Percentiles rank a stretch among this genome's conserved stretches.
Conservation (phyloP, 2,797 vertebrate species). For the Halcyon chelicuti region DNA sequence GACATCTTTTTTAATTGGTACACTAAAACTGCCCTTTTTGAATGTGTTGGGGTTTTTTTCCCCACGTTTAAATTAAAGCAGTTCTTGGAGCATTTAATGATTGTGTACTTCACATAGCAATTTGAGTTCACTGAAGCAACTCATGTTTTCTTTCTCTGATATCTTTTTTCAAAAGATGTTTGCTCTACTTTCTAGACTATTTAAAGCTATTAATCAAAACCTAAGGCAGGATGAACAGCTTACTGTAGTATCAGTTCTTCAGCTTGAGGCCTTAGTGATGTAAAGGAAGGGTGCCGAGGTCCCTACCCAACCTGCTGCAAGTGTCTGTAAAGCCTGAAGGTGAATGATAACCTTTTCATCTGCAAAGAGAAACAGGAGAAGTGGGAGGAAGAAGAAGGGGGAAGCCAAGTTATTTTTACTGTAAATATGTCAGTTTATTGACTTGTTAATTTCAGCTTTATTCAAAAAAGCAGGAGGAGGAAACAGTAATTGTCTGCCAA, state of each 20-base stretch:
- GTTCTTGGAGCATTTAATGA: conserved; percentile 59
- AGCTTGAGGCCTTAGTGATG: not conserved
- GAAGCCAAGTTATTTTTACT: conserved; percentile 52
- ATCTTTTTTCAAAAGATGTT: conserved; percentile 13
- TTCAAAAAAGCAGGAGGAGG: conserved; percentile 35
- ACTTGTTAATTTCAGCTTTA: conserved; percentile 56
- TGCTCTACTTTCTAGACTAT: conserved; percentile 30
- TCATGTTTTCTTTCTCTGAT: conserved; percentile 47
- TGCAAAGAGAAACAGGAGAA: conserved; percentile 7
- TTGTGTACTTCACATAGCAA: conserved; percentile 42
- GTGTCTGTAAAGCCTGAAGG: conserved; percentile 13
- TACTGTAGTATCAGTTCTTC: not conserved
- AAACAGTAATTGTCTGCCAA: conserved; percentile 53
- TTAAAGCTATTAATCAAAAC: conserved; percentile 53
- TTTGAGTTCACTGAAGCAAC: conserved; percentile 64
- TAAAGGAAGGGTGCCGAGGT: not conserved
- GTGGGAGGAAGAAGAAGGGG: conserved; percentile 32
- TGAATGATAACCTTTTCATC: conserved; percentile 42
- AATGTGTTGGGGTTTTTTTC: not conserved
- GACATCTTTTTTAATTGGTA: conserved; percentile 34
- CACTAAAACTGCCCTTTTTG: conserved; percentile 24
- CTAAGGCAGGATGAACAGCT: not conserved
- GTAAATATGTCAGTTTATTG: conserved; percentile 61
- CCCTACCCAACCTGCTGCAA: not conserved
- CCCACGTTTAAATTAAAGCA: conserved; percentile 33